Evolutionary conservation across 2,797 vertebrate species (phyloP).

Genomic region (Crax fasciolata): DNA sequence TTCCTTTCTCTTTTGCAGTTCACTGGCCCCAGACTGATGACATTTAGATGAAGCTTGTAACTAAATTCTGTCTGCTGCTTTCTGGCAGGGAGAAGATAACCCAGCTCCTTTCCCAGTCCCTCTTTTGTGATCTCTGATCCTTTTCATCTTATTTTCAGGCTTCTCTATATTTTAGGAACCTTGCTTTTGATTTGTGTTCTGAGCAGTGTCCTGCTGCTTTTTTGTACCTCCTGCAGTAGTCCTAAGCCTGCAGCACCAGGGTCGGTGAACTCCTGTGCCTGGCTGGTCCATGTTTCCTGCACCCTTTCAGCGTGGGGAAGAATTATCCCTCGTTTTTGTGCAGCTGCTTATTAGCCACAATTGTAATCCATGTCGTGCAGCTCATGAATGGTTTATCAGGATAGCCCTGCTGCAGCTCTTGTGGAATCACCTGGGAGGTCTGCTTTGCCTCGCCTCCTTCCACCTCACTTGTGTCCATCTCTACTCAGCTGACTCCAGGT

Average conservation of each 20-base stretch:
- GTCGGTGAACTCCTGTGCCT: not conserved
- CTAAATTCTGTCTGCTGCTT: not conserved
- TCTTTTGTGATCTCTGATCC: not conserved
- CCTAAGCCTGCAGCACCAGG: fast-evolving
- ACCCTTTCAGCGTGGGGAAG: fast-evolving
- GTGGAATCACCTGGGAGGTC: not conserved
- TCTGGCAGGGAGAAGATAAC: not conserved
- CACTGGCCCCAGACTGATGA: not conserved
- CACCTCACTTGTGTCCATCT: not conserved
- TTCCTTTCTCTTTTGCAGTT: not conserved
- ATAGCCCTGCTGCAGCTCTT: not conserved
- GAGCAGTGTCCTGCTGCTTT: not conserved
- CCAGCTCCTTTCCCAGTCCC: not conserved
- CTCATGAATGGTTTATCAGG: not conserved
- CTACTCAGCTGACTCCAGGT: not conserved
- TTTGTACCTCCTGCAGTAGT: not conserved
- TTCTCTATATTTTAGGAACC: not conserved
- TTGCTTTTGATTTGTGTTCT: not conserved
- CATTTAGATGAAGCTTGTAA: not conserved
- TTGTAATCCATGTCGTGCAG: not conserved
- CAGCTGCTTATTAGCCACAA: not conserved
- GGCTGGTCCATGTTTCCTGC: not conserved
- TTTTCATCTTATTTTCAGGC: not conserved
- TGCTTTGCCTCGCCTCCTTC: slow-evolving; percentile 49
- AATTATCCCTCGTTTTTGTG: not conserved